Percentiles rank a stretch among this genome's conserved stretches.
These are phyloP conservation scores for Periparus ater DNA, from an alignment of 2,797 vertebrate species.

Conservation along the genomic window DNA sequence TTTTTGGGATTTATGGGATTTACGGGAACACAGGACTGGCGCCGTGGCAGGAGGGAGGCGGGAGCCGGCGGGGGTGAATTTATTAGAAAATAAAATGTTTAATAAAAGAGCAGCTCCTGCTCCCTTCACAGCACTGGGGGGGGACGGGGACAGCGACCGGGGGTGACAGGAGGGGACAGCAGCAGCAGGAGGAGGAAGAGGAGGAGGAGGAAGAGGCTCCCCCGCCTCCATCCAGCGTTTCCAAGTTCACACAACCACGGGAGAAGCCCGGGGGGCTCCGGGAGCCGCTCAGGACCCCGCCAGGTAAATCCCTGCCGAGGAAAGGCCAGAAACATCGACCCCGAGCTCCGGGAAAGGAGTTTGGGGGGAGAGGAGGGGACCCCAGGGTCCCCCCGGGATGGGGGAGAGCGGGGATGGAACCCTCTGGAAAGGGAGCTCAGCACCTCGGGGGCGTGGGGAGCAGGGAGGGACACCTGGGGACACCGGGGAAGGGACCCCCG, in stretches of 20 bases:
- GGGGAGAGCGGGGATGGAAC: not conserved
- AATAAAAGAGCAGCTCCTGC: constrained; percentile 64
- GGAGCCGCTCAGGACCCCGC: constrained; percentile 48
- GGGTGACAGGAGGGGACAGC: too few species aligned
- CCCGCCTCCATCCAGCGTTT: not conserved
- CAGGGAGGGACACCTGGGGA: too few species aligned
- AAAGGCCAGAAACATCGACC: not conserved
- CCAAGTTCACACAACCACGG: not conserved
- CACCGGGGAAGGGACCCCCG: not conserved
- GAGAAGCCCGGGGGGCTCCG: not conserved
- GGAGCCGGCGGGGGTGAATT: not conserved
- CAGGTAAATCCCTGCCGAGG: constrained; percentile 65
- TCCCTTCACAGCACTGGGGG: not conserved
- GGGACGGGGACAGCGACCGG: too few species aligned
- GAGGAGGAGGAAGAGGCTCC: not conserved
- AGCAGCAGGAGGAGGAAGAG: too few species aligned
- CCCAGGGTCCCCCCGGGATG: not conserved
- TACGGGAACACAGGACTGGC: too few species aligned
- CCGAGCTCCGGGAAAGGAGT: not conserved
- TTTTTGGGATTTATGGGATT: not conserved
- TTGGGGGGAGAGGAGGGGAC: not conserved
- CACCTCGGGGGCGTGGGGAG: not conserved
- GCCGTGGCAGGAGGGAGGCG: not conserved
- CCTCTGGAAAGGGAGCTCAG: not conserved
- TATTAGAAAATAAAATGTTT: constrained; percentile 77